Conservation (phyloP, 2,888 invertebrate species). For the Poecilobothrus nobilitatus region DNA sequence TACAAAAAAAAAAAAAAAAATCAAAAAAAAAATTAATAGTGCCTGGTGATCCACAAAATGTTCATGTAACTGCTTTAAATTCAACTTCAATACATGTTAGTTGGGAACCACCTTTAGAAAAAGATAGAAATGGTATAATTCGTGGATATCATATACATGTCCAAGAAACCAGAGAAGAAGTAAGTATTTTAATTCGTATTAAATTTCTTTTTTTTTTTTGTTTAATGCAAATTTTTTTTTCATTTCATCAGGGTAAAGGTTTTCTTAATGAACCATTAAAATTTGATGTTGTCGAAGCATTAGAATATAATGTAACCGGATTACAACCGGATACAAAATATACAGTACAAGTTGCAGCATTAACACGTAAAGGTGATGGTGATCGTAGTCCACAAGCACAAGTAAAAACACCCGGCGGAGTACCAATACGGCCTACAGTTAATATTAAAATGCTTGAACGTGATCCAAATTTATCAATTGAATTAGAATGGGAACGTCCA, state of each 20-base stretch:
- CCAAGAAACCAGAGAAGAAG: slow-evolving; percentile 81
- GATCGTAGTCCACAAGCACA: slow-evolving; percentile 77
- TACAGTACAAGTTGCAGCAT: slow-evolving; percentile 87
- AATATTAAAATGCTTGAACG: slow-evolving; percentile 74
- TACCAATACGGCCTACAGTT: slow-evolving; percentile 75
- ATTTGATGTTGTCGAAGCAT: slow-evolving; percentile 74
- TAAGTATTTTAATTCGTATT: too few relatives aligned
- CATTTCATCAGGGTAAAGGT: slow-evolving; percentile 45
- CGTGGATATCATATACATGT: slow-evolving; percentile 95
- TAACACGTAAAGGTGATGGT: slow-evolving; percentile 95
- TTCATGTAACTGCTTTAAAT: slow-evolving; percentile 80
- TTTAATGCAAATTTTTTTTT: slow-evolving; percentile 8
- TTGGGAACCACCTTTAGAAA: slow-evolving; percentile 88
- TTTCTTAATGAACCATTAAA: slow-evolving; percentile 80
- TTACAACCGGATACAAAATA: slow-evolving; percentile 94
- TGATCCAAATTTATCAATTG: slow-evolving; percentile 79
- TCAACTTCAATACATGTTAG: slow-evolving; percentile 91
- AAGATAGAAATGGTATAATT: slow-evolving; percentile 90
- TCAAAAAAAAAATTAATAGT: slow-evolving; percentile 50
- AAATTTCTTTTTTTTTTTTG: too few relatives aligned
- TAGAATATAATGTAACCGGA: slow-evolving; percentile 76
- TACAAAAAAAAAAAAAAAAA: slow-evolving; percentile 23
- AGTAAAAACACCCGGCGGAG: slow-evolving; percentile 88
- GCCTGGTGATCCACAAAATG: slow-evolving; percentile 93
- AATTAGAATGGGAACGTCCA: slow-evolving; percentile 88